Base-by-base conservation (phyloP, 1,140 invertebrate species). In the Venustaconcha ellipsiformis region DNA sequence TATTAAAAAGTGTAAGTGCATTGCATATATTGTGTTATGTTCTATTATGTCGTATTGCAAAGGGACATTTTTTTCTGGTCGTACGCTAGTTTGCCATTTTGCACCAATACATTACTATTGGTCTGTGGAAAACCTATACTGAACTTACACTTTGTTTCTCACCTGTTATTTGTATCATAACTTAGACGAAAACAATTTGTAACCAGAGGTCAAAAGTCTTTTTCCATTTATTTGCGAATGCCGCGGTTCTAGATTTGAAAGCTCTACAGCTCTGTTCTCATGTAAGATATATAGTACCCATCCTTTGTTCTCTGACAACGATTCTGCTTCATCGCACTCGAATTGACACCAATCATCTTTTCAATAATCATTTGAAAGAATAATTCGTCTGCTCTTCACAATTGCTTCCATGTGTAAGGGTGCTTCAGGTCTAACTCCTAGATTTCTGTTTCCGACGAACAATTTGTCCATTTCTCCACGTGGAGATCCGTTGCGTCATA, bases 111-210 rank as follows among this genome's bases (percentile, higher is more conserved):
- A 48, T 48, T 48, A 48, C 11, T 48, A 48, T 48, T 48, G 37
- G 37, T 48, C 37, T 48, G 37, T 48, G 6, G 37, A 48, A 48
- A 48, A 48, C 6, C 37, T 48, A 48, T 6, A 6, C 37, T 48
- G 3, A 48, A 0, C 6, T 48, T 48, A 11, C 8, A 11, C 37
- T 11, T 48, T 48, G 37, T 11, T 48, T 70, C 78, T 80, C 20
- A 59, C 11, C 57, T 78, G 81, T 14, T 80, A 72, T 79, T 83
- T 77, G 65, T 83, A 80, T 65, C 79, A 55, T 37, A 80, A 62
- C 48, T 83, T 83, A 5, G 76, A 77, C 81, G 77, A 83, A 55
- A 80, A 75, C n/a, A 80, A 73, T 58, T 48, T 78, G 26, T 83
- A 75, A 56, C 78, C 72, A 17, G 78, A 66, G n/a, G 55, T 73